phyloP scores from a whole-genome alignment of 2,888 invertebrate species.

The Calameuta pallipes region DNA sequence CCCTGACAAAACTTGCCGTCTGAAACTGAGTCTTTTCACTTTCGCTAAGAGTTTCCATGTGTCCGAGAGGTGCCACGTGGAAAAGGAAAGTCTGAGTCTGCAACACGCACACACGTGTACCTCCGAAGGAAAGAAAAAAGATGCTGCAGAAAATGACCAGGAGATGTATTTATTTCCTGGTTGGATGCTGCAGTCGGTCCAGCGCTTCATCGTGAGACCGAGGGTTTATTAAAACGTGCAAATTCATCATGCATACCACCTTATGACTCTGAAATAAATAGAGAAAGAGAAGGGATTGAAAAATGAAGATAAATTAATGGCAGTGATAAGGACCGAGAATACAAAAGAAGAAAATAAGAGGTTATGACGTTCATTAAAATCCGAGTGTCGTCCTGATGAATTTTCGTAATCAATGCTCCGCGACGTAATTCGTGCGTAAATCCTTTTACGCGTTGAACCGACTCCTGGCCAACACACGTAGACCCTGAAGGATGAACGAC shows the following conservation, averaged over 20 bases:
- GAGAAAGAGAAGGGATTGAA: not conserved
- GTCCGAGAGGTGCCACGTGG: not conserved
- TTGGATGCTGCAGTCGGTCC: not conserved
- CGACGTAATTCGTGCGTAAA: conserved; percentile 26
- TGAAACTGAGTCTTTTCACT: not conserved
- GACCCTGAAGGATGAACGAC: not conserved
- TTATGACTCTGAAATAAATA: not conserved
- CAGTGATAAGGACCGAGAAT: no score
- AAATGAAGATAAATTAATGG: not conserved
- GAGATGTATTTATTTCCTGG: not conserved
- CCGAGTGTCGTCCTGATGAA: conserved; percentile 29
- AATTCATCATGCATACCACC: no score
- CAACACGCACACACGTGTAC: not conserved
- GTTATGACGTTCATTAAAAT: conserved; percentile 24
- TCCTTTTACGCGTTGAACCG: conserved; percentile 2
- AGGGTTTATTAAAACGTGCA: not conserved
- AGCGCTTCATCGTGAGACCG: not conserved
- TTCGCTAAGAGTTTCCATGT: not conserved
- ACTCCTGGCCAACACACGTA: not conserved
- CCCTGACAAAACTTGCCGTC: not conserved
- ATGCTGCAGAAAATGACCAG: not conserved
- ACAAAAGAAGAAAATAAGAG: not conserved
- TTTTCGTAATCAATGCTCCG: conserved; percentile 28
- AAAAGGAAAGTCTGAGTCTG: not conserved
- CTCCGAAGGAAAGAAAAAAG: not conserved